Evolutionary conservation across 2,113 vertebrate genomes (phyloP), one percentile per base, ranked within the genome.

Genomic region (Phaethornis superciliosus): DNA sequence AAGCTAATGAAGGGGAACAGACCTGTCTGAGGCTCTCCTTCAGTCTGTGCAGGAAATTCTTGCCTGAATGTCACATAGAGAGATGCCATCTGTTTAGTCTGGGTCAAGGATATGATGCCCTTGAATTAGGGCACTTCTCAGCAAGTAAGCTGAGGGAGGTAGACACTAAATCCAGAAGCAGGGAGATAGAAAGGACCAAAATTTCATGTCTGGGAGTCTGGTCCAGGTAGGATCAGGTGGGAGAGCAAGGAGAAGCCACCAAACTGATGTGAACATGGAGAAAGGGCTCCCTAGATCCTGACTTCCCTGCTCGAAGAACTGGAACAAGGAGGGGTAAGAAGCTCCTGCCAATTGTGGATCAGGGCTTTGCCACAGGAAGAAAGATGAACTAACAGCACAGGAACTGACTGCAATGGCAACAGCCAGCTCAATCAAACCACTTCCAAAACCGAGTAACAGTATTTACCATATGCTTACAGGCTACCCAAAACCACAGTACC

Each of bases 1-100:
- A 84, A 96, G 58, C 23, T 94, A 92, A 96, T 95, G 93, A 96
- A 58, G 78, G 87, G 49, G 87, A 95, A 96, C 84, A 94, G 89
- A 93, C 87, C n/a, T 91, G 84, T 93, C 87, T 95, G 87, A 96
- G 91, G 35, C 85, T 85, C 70, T 95, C 65, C 58, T 89, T 91
- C 89, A 89, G 59, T 35, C 62, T 85, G 40, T 35, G 54, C 0
- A 0, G 67, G 77, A 85, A 94, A 95, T 60, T 81, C 26, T 3
- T 79, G 84, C 51, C 65, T 89, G 85, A 79, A n/a, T 72, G 47
- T 64, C 55, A 71, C 93, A 67, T 0, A 81, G 91, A 56, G 93
- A 94, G 89, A 87, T 76, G 54, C 81, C 93, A 94, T 93, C 95
- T 96, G 89, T 72, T 94, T 94, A 76, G 92, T 85, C 70, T 88